A percentile compares a stretch with the other conserved stretches of the same genome.
Conservation (phyloP, 2,113 vertebrate genomes). For the Vicugna pacos region DNA sequence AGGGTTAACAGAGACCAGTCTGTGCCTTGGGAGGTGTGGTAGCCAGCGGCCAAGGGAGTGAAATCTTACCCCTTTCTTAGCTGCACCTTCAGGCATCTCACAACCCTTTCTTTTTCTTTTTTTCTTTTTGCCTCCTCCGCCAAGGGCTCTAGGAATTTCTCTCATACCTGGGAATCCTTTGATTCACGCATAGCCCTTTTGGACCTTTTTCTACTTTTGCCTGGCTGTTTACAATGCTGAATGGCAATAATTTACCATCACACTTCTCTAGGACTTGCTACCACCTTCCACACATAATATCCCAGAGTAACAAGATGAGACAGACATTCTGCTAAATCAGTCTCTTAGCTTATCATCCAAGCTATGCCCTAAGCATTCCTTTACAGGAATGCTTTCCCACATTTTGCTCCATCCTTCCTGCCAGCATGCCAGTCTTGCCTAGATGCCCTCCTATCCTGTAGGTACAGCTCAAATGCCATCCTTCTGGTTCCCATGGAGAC, state of each 20-base stretch:
- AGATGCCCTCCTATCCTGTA: background rate
- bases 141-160: background rate
- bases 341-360: background rate
- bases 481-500: background rate
- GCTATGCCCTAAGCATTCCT: background rate
- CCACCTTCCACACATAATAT: background rate
- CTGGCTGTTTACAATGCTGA: background rate
- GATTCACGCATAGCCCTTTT: background rate
- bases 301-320: background rate
- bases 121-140: background rate
- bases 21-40: background rate
- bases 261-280: conserved; percentile 1
- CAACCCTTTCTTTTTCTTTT: background rate
- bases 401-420: background rate
- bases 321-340: background rate
- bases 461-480: background rate
- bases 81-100: background rate
- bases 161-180: background rate
- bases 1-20: background rate
- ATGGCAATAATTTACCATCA: background rate
- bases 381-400: background rate
- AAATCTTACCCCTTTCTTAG: background rate
- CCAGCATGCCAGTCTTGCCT: background rate
- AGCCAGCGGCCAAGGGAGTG: background rate
- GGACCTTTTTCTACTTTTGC: background rate